Percentiles rank a stretch among this genome's conserved stretches.
These are phyloP conservation scores for Furcifer pardalis DNA, from an alignment of 2,797 vertebrate genomes.

Conservation along the genomic window DNA sequence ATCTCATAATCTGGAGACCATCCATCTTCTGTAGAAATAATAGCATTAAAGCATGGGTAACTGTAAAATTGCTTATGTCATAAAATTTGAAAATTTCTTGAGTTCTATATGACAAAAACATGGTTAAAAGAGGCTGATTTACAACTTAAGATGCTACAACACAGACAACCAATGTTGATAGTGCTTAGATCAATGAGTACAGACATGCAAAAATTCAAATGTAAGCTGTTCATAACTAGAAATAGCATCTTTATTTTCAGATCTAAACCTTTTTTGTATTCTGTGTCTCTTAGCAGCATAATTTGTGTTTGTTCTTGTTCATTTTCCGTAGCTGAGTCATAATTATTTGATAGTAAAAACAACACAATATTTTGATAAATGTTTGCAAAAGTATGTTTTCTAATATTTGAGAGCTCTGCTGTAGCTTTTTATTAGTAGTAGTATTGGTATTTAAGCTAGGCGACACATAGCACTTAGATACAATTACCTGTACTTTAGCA, in stretches of 20 bases:
- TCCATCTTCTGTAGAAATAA: slow-evolving; percentile 28
- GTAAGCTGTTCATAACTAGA: not conserved
- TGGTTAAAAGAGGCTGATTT: not conserved
- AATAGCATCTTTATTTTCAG: not conserved
- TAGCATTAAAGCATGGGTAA: slow-evolving; percentile 26
- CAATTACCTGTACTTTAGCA: slow-evolving; percentile 6
- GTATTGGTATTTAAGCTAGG: not conserved
- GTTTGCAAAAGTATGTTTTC: not conserved
- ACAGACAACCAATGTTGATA: not conserved
- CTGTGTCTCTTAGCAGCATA: not conserved
- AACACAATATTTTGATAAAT: not conserved
- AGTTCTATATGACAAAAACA: slow-evolving; percentile 15
- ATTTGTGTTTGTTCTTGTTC: rapidly evolving
- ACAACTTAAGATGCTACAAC: not conserved
- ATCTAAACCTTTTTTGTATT: not conserved
- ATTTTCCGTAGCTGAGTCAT: rapidly evolving
- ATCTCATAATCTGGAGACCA: slow-evolving; percentile 21
- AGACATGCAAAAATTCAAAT: not conserved
- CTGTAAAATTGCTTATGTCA: slow-evolving; percentile 43
- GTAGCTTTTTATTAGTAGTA: not conserved
- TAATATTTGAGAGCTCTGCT: not conserved
- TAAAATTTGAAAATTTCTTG: slow-evolving; percentile 34
- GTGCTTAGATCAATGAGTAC: not conserved
- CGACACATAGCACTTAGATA: not conserved
- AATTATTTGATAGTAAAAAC: not conserved